Conservation (phyloP, 2,797 vertebrate species). For the Chelidonichthys spinosus region DNA sequence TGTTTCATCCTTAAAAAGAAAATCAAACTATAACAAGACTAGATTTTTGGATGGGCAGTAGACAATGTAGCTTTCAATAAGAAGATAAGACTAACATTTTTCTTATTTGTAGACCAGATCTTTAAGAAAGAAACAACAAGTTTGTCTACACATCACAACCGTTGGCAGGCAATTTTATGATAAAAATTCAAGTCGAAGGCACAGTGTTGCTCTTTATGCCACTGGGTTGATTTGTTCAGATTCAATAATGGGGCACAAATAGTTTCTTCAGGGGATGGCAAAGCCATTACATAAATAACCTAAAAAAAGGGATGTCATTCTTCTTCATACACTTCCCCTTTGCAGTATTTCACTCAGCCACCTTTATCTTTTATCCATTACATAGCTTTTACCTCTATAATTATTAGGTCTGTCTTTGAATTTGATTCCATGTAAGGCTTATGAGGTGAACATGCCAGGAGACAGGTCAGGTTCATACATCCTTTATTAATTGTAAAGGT, state of each 20-base stretch:
- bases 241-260: conserved; percentile 45
- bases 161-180: conserved; percentile 23
- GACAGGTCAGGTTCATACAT: conserved; percentile 18
- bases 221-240: conserved; percentile 40
- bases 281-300: conserved; percentile 49
- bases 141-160: background rate
- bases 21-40: background rate
- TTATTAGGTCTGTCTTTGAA: conserved; percentile 9
- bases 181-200: conserved; percentile 15
- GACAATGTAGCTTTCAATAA: conserved; percentile 4
- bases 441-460: conserved; percentile 18
- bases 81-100: background rate
- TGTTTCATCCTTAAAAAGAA: background rate
- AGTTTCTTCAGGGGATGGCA: conserved; percentile 35
- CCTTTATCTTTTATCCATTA: conserved; percentile 16
- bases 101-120: conserved; percentile 1
- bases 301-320: conserved; percentile 35
- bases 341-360: conserved; percentile 14
- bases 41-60: background rate
- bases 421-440: conserved; percentile 7
- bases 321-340: conserved; percentile 15
- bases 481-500: conserved; percentile 26
- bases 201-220: conserved; percentile 12
- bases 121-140: conserved; percentile 12
- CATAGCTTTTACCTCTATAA: conserved; percentile 18